Conservation (phyloP, 2,888 invertebrate species). For the Ophion ventricosus region DNA sequence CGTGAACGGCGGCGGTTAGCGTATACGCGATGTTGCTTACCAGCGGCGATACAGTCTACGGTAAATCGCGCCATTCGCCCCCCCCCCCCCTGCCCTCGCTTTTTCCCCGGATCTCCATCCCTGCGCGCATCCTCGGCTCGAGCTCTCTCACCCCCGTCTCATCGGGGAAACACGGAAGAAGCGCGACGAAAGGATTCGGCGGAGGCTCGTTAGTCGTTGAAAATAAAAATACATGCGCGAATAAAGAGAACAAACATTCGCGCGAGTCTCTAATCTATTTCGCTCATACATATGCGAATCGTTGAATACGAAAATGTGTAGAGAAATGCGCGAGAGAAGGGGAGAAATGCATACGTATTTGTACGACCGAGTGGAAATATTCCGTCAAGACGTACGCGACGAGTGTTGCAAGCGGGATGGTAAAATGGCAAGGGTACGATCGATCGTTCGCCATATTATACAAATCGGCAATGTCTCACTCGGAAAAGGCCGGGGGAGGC, state of each 20-base stretch:
- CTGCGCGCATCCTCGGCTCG: slow-evolving; percentile 17
- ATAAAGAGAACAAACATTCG: slow-evolving; percentile 34
- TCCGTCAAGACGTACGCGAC: neutral
- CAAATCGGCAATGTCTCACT: slow-evolving; percentile 46
- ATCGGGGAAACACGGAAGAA: slow-evolving; percentile 7
- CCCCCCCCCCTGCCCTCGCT: neutral
- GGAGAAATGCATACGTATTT: too few species aligned
- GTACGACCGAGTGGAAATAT: too few species aligned
- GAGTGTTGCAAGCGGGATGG: neutral
- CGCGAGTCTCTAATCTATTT: slow-evolving; percentile 48
- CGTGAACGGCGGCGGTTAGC: neutral
- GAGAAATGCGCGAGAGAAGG: too few species aligned
- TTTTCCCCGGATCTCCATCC: slow-evolving; percentile 7
- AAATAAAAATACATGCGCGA: slow-evolving; percentile 30
- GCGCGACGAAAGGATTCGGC: slow-evolving; percentile 54
- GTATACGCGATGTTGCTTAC: slow-evolving; percentile 1
- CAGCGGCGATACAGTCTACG: slow-evolving; percentile 20
- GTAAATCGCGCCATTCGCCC: slow-evolving; percentile 34
- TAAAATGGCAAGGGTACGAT: neutral
- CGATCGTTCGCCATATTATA: slow-evolving; percentile 31
- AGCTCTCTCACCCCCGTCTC: too few species aligned
- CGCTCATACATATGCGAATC: slow-evolving; percentile 51
- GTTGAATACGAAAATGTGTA: slow-evolving; percentile 23
- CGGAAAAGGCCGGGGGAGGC: slow-evolving; percentile 28
- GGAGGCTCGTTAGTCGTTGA: slow-evolving; percentile 51